phyloP scores from a whole-genome alignment of 2,888 invertebrate genomes.

The Cephus runcator region DNA sequence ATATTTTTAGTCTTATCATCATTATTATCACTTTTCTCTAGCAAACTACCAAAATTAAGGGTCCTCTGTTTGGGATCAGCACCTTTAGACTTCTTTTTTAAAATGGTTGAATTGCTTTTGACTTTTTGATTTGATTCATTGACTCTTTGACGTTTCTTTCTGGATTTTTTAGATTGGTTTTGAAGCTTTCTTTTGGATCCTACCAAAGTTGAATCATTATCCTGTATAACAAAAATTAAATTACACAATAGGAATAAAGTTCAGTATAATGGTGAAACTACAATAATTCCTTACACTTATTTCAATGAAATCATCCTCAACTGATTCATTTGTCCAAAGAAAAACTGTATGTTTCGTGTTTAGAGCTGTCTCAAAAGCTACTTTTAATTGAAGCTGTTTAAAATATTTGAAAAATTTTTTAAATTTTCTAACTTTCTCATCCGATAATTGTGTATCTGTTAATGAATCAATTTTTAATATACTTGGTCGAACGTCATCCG shows the following conservation, averaged over 20 bases:
- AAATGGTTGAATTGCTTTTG: not conserved
- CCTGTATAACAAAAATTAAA: not conserved
- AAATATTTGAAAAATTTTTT: slow-evolving; percentile 22
- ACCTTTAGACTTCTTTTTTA: not conserved
- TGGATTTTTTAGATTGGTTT: not conserved
- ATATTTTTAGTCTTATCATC: not conserved
- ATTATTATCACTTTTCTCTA: not conserved
- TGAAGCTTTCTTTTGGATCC: not conserved
- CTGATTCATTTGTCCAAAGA: not conserved
- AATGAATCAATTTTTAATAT: slow-evolving; percentile 19
- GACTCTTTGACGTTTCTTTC: not conserved
- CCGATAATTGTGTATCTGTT: slow-evolving; percentile 5
- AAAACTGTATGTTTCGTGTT: not conserved
- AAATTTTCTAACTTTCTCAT: not conserved
- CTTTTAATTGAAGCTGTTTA: slow-evolving; percentile 13
- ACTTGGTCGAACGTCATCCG: slow-evolving; percentile 21
- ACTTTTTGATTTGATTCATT: not conserved
- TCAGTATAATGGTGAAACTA: not conserved
- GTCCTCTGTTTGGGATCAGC: not conserved
- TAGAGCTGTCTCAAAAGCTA: slow-evolving; percentile 9
- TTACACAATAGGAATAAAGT: not conserved
- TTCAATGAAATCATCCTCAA: not conserved
- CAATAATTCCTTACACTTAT: slow-evolving; percentile 3
- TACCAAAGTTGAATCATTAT: not conserved
- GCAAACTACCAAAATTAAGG: not conserved